Evolutionary conservation across 2,113 vertebrate genomes (phyloP).

Genomic region (Gobiocypris rarus): DNA sequence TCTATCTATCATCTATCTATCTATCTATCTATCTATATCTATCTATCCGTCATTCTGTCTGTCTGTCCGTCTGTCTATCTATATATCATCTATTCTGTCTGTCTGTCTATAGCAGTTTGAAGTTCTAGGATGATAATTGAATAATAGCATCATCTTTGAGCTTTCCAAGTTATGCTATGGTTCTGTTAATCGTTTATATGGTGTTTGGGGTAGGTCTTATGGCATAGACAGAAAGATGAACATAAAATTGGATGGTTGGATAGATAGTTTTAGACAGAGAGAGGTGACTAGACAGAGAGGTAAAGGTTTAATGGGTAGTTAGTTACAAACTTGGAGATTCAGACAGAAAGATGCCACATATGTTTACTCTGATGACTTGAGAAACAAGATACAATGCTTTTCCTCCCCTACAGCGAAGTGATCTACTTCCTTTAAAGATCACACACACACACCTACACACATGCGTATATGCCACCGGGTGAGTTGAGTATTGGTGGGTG

Average conservation of each 20-base stretch:
- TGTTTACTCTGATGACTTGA: neutral
- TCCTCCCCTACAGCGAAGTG: neutral
- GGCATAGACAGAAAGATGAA: neutral
- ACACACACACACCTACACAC: constrained; percentile 27
- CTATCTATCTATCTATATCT: neutral
- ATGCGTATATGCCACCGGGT: constrained; percentile 9
- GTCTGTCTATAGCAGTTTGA: neutral
- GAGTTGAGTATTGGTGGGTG: constrained; percentile 39
- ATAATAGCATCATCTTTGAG: neutral
- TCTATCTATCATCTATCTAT: neutral
- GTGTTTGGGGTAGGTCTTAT: neutral
- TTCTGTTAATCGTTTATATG: neutral
- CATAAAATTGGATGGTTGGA: neutral
- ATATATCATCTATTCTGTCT: no score
- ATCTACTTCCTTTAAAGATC: constrained; percentile 37
- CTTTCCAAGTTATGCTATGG: neutral
- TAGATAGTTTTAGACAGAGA: neutral
- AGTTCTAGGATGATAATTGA: neutral
- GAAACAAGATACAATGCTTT: neutral
- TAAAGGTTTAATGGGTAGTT: neutral
- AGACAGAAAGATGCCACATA: neutral
- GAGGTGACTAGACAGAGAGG: neutral
- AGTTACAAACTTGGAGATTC: neutral
- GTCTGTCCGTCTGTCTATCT: accelerated
- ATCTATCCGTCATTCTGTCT: neutral